Conservation (phyloP, 2,888 invertebrate species). For the Pterostichus madidus region DNA sequence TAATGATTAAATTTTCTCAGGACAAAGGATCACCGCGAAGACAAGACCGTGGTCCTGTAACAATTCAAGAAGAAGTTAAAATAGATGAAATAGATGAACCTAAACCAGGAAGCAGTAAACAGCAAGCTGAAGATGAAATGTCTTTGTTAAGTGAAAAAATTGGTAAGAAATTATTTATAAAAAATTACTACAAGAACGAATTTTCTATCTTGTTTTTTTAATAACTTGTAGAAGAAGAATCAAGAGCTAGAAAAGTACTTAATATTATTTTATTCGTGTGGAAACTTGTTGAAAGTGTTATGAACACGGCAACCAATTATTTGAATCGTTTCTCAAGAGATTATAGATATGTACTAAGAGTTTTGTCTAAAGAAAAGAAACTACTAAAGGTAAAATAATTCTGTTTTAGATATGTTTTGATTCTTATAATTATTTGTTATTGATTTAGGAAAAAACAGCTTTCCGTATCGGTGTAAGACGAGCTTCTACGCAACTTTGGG, state of each 20-base stretch:
- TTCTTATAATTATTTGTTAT: slow-evolving; percentile 35
- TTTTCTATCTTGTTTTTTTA: not conserved
- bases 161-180: slow-evolving; percentile 48
- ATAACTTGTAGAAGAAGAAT: slow-evolving; percentile 65
- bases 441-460: slow-evolving; percentile 83
- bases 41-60: slow-evolving; percentile 52
- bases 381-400: slow-evolving; percentile 86
- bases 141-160: slow-evolving; percentile 71
- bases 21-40: slow-evolving; percentile 55
- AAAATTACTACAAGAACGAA: not conserved
- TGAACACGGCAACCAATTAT: slow-evolving; percentile 90
- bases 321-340: slow-evolving; percentile 94
- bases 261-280: slow-evolving; percentile 81
- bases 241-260: slow-evolving; percentile 75
- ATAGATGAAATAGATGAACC: slow-evolving; percentile 71
- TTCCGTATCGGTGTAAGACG: slow-evolving; percentile 84
- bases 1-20: slow-evolving; percentile 18
- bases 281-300: slow-evolving; percentile 87
- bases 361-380: slow-evolving; percentile 93
- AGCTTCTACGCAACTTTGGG: slow-evolving; percentile 84
- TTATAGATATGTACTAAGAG: slow-evolving; percentile 95
- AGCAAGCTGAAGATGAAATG: slow-evolving; percentile 72
- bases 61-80: slow-evolving; percentile 69
- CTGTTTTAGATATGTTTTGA: not conserved
- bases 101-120: slow-evolving; percentile 74